Evolutionary conservation across 2,888 invertebrate genomes (phyloP), one percentile per base, ranked within the genome.

Genomic region (Heliconius cydno): DNA sequence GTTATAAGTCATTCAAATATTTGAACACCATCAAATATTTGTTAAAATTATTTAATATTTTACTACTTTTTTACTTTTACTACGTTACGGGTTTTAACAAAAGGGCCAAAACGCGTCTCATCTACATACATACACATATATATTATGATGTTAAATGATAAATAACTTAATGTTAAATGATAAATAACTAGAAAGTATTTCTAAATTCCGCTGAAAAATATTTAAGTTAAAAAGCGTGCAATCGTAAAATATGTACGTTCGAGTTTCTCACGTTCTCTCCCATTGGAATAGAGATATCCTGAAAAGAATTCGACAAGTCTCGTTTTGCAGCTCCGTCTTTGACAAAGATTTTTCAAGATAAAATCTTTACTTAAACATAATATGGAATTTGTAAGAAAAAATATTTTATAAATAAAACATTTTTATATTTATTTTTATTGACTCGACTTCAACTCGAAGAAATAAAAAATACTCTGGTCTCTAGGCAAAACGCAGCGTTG

Each of bases 211-310:
- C n/a, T 60, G n/a, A 57, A 73, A 73, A 25, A 73, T 60, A n/a
- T 60, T 25, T 73, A 73, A 73, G n/a, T 57, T 34, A 73, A 73
- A 57, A 73, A 73, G 60, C 73, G 34, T 73, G 60, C 60, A 73
- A 73, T 73, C 73, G 60, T 73, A 73, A 60, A 73, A 60, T 73
- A 60, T 73, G 72, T 72, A 57, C 30, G 73, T 38, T 60, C 73
- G 60, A 57, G 60, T 66, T 75, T 65, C 46, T 28, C 75, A 46
- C 75, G 41, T 46, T 75, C 65, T 41, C 41, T 41, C 28, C 65
- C 30, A 34, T 25, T 60, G 34, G 73, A 7, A 73, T 73, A 73
- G 15, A 67, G 34, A 65, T 65, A 72, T 78, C 15, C 25, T 15
- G 25, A 12, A 73, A 19, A 57, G 25, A 73, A 41, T 73, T 73